These are phyloP conservation scores for Lochmaea crataegi DNA, from an alignment of 2,888 invertebrate genomes.

Conservation along the genomic window DNA sequence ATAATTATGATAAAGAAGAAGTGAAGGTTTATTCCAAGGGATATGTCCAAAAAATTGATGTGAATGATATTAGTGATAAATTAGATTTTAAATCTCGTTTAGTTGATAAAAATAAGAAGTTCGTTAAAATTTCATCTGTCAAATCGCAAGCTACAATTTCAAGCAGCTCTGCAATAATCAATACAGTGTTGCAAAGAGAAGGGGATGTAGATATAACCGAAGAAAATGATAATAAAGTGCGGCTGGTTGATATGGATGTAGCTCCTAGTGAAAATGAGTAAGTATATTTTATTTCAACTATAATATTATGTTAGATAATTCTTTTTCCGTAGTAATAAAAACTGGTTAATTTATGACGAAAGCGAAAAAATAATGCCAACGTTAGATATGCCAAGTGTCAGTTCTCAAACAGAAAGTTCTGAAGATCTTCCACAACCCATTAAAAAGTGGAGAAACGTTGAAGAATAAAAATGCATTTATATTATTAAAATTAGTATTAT, in stretches of 20 bases:
- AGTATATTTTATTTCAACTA: constrained; percentile 21
- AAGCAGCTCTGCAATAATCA: constrained; percentile 36
- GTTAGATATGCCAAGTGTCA: constrained; percentile 45
- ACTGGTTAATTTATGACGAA: constrained; percentile 47
- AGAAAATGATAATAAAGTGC: constrained; percentile 27
- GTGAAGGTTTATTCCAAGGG: constrained; percentile 38
- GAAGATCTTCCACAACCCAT: constrained; percentile 51
- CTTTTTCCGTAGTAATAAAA: constrained; percentile 29
- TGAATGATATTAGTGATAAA: constrained; percentile 47
- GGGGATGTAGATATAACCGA: constrained; percentile 44
- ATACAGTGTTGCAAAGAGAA: constrained; percentile 45
- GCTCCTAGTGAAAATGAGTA: constrained; percentile 50
- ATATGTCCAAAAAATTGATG: constrained; percentile 44
- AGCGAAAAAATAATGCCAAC: constrained; percentile 42
- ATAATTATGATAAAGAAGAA: constrained; percentile 39
- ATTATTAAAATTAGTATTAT: no score
- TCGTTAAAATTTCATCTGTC: constrained; percentile 53
- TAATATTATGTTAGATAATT: background rate
- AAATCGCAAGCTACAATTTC: constrained; percentile 44
- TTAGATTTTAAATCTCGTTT: constrained; percentile 52
- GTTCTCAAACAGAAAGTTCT: constrained; percentile 43
- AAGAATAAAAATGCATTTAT: no score
- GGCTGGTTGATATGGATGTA: constrained; percentile 50
- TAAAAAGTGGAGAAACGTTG: constrained; percentile 25
- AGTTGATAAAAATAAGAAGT: constrained; percentile 39